Base-by-base conservation (phyloP, 1,140 invertebrate genomes). In the Euwallacea similis region DNA sequence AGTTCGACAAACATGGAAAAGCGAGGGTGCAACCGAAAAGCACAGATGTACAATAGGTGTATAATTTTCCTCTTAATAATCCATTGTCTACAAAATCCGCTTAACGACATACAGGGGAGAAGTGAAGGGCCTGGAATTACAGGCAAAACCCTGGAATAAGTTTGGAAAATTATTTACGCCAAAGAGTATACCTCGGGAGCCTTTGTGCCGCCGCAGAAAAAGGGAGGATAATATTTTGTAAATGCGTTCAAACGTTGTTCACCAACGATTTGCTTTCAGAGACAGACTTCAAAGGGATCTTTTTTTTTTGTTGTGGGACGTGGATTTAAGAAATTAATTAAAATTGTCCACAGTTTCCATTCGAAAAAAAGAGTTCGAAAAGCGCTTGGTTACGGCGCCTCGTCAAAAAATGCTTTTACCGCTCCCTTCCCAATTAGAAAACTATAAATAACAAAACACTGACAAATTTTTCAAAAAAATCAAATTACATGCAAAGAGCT, bases 41-140 rank as follows among this genome's bases (percentile, higher is more conserved):
- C 46, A 50, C 75, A 76, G 75, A 76, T 76, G 76, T 74, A 76
- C 74, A 73, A 75, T 70, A 63, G 73, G 69, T 53, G 67, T 73
- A 72, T 76, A 77, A 77, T 78, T 78, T 78, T 74, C 73, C 77
- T 68, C 76, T 76, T 76, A 75, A 74, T 72, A 75, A 72, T 76
- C 76, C 69, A 77, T 77, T 78, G 76, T 78, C 76, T 78, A 55
- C 42, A 8, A 75, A 76, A 78, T 78, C 76, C 75, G 62, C 73
- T 76, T 76, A 78, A 78, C 76, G 75, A 78, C 73, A 43, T 71
- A 33, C 4, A 42, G 63, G 50, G 68, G 70, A 64, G 66, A 58
- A 33, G 54, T 65, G 66, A 62, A 75, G 74, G 54, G 69, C 13
- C 69, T 64, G 54, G 71, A 75, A 75, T 75, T 75, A 73, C 72